phyloP scores from a whole-genome alignment of 2,113 vertebrate species.

The Silurus asotus region DNA sequence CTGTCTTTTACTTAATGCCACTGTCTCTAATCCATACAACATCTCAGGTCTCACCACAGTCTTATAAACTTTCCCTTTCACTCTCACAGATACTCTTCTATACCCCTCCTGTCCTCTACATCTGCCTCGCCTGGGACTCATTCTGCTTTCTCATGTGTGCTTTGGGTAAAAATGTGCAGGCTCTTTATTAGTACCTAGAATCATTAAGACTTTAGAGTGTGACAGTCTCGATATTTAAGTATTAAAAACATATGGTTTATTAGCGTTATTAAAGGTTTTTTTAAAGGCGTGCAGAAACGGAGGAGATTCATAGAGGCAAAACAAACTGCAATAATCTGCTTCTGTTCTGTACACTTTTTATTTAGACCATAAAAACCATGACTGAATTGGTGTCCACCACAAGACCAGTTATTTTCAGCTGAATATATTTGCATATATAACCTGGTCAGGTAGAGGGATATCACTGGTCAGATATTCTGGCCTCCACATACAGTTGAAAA shows the following conservation, averaged over 20 bases:
- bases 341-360: background rate
- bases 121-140: too few species aligned
- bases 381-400: background rate
- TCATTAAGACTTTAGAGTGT: background rate
- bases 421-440: background rate
- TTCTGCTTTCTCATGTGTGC: background rate
- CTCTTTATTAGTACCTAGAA: background rate
- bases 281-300: background rate
- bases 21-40: too few species aligned
- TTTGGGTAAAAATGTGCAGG: background rate
- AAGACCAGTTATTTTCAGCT: background rate
- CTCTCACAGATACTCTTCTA: too few species aligned
- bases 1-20: too few species aligned
- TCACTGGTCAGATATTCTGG: background rate
- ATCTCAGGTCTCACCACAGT: too few species aligned
- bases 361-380: background rate
- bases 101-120: too few species aligned
- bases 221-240: background rate
- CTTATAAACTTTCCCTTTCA: too few species aligned
- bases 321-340: background rate
- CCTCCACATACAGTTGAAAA: background rate
- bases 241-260: background rate
- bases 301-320: background rate
- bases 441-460: background rate
- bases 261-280: background rate